Conservation (phyloP, 2,113 vertebrate species). For the Rhegmatorhina hoffmannsi region DNA sequence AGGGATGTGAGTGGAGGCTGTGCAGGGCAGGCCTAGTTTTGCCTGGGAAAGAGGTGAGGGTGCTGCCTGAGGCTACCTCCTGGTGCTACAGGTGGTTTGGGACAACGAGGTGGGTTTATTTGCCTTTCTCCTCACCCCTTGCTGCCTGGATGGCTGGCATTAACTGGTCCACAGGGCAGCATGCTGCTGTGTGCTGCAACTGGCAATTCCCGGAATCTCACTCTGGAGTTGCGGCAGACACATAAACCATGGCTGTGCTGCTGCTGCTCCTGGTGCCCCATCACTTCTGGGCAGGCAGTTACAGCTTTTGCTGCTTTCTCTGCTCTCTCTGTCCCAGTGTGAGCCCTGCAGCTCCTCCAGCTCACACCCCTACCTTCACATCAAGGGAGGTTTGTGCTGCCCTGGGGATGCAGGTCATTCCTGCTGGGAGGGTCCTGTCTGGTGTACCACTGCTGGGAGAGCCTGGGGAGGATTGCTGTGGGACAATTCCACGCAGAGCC, state of each 20-base stretch:
- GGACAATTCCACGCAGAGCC: not conserved
- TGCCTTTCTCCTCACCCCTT: not conserved
- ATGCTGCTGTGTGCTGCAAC: not conserved
- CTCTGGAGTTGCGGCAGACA: not conserved
- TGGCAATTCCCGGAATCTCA: not conserved
- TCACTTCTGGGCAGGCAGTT: not conserved
- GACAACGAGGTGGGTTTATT: not conserved
- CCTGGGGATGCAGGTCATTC: not conserved
- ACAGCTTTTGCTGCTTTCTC: not conserved
- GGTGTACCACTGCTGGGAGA: not conserved
- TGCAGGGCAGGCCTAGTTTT: not conserved
- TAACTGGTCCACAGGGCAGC: fast-evolving
- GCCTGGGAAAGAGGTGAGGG: not conserved
- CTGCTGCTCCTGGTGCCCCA: not conserved
- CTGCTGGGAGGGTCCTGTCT: not conserved
- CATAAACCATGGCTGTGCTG: not conserved
- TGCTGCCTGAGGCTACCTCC: not conserved
- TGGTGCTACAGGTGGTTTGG: not conserved
- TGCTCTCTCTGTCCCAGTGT: fast-evolving
- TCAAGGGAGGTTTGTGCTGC: fast-evolving
- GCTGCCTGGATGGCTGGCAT: not conserved
- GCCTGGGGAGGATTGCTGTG: fast-evolving
- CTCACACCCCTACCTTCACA: fast-evolving
- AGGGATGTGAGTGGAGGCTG: not conserved
- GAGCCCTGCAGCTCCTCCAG: not conserved